These are phyloP conservation scores for Eumacrocentrus americanus DNA, from an alignment of 2,888 invertebrate genomes.

Conservation along the genomic window DNA sequence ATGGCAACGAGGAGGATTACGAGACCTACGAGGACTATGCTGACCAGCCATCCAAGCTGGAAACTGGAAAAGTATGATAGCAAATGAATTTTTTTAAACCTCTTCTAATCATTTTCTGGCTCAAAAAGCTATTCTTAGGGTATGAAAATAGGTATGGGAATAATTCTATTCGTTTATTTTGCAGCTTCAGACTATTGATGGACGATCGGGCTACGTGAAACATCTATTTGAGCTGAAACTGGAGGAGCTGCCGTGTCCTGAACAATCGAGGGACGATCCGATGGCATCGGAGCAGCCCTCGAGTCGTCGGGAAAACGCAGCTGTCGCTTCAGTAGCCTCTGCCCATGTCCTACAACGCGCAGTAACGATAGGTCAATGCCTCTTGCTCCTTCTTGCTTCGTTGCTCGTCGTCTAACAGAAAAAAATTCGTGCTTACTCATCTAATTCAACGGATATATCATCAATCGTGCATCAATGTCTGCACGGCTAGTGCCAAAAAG, in stretches of 20 bases:
- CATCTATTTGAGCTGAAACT: constrained; percentile 52
- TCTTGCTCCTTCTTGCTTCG: constrained; percentile 5
- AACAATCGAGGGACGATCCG: constrained; percentile 54
- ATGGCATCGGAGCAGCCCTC: constrained; percentile 59
- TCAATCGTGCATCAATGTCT: constrained; percentile 17
- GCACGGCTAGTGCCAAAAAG: constrained; percentile 22
- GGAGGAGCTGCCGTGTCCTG: constrained; percentile 55
- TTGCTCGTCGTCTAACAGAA: constrained; percentile 13
- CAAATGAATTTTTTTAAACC: too few species aligned
- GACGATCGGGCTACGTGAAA: constrained; percentile 49
- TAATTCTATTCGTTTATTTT: constrained; percentile 2
- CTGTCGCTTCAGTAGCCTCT: constrained; percentile 18
- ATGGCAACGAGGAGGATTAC: constrained; percentile 42
- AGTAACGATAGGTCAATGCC: constrained; percentile 20
- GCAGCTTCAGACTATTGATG: constrained; percentile 49
- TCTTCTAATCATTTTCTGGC: too few species aligned
- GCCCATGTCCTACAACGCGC: background rate
- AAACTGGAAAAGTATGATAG: constrained; percentile 45
- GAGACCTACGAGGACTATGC: constrained; percentile 38
- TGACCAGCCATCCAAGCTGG: constrained; percentile 36
- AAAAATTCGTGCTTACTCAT: constrained; percentile 13
- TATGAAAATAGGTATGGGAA: background rate
- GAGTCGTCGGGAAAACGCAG: constrained; percentile 50
- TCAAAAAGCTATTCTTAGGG: constrained; percentile 3
- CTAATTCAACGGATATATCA: background rate